A percentile compares a stretch with the other conserved stretches of the same genome.
phyloP scores from a whole-genome alignment of 2,113 vertebrate genomes.

The Silurus meridionalis region DNA sequence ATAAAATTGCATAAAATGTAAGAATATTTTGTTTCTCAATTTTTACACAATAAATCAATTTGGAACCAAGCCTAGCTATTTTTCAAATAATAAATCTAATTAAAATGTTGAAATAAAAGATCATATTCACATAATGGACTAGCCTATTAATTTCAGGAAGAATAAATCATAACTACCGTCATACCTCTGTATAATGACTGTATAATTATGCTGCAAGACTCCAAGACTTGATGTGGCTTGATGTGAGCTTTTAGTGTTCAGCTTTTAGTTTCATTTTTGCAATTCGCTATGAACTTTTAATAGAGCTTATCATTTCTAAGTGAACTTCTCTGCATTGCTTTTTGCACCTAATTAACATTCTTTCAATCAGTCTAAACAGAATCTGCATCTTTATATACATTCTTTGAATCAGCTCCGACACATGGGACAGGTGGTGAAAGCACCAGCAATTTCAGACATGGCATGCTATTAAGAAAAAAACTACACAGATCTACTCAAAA shows the following conservation, averaged over 20 bases:
- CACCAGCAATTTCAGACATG: neutral
- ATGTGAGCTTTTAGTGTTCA: neutral
- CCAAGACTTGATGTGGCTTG: neutral
- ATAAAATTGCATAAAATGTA: neutral
- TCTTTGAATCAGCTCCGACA: neutral
- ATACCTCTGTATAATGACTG: neutral
- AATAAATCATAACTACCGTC: neutral
- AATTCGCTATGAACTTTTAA: neutral
- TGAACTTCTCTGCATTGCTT: neutral
- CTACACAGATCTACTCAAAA: slow-evolving; percentile 45
- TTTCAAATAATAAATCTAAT: neutral
- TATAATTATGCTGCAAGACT: neutral
- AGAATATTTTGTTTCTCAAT: neutral
- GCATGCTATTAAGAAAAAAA: slow-evolving; percentile 30
- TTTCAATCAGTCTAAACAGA: neutral
- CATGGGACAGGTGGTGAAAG: slow-evolving; percentile 6
- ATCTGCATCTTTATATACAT: neutral
- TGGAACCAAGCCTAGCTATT: neutral
- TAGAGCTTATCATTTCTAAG: neutral
- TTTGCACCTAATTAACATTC: slow-evolving; percentile 11
- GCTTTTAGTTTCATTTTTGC: neutral
- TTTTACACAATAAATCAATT: neutral
- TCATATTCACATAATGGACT: neutral
- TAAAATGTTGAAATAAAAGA: neutral
- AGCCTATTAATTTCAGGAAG: neutral